Base-by-base conservation (phyloP, 2,797 vertebrate species). In the Sebastes umbrosus region DNA sequence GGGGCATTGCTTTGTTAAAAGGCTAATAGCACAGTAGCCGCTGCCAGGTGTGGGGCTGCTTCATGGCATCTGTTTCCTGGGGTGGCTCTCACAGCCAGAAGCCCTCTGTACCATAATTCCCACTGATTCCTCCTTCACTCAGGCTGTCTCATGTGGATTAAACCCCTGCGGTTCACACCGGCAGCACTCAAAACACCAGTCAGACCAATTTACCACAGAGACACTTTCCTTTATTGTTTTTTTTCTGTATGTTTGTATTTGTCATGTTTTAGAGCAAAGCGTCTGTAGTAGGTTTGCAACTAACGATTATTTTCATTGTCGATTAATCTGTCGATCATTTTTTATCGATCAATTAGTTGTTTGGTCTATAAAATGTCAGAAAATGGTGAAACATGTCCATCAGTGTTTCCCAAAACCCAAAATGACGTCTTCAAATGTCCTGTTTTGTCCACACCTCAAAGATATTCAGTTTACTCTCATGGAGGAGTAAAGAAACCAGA, bases 11-110 rank as follows among this genome's bases (percentile, higher is more conserved):
- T 84, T 60, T 77, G 90, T 88, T 88, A 92, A 90, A 69, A 82
- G 75, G 77, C 73, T 90, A 73, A 92, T 86, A 79, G 87, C 86
- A 85, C 90, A 90, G 91, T 84, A 91, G 88, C 86, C 5, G 14
- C 55, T 71, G 84, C 87, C 90, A 94, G 91, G 91, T 93, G 90
- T 90, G 79, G 84, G 66, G 62, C 80, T 73, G 80, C 77, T 87
- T 89, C 24, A 63, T 71, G 79, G 69, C 72, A 76, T 87, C 84
- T 81, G 84, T 85, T 86, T 87, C 60, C 82, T 73, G 70, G 52
- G 54, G 65, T 68, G 39, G 77, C 27, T 83, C 64, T 67, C n/a
- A 7, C 64, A 65, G 73, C 64, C 73, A 64, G 77, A 73, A 50
- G 22, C 77, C 69, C 60, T 58, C 67, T 34, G 58, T 29, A 10